phyloP scores from a whole-genome alignment of 2,113 vertebrate species.

The Pseudolaguvia tuberculata region DNA sequence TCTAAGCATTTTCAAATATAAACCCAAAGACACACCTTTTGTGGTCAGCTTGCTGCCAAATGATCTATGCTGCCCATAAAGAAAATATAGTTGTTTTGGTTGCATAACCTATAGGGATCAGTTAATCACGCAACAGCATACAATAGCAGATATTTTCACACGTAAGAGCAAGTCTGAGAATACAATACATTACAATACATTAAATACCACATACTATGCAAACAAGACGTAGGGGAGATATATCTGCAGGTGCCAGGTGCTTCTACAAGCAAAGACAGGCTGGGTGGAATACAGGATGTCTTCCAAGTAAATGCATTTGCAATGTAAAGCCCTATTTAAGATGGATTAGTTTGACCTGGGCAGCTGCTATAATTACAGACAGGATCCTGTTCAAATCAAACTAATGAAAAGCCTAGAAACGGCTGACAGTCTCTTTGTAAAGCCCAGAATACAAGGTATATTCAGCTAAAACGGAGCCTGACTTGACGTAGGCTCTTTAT shows the following conservation, averaged over 20 bases:
- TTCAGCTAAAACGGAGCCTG: background rate
- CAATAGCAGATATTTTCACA: background rate
- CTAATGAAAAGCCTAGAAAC: background rate
- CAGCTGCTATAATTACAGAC: slow-evolving; percentile 10
- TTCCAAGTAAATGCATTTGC: slow-evolving; percentile 1
- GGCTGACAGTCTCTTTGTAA: background rate
- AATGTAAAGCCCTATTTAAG: slow-evolving; percentile 4
- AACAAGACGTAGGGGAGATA: background rate
- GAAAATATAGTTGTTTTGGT: background rate
- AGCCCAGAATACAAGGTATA: background rate
- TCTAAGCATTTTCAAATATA: slow-evolving; percentile 1
- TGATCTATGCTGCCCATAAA: background rate
- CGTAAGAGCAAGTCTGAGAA: background rate
- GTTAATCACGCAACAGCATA: background rate
- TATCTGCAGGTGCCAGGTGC: slow-evolving; percentile 5
- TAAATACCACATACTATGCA: background rate
- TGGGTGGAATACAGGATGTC: background rate
- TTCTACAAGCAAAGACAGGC: slow-evolving; percentile 4
- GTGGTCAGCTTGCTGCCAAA: background rate
- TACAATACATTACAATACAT: background rate
- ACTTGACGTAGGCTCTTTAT: slow-evolving; percentile 8
- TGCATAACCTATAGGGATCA: background rate
- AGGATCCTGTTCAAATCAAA: slow-evolving; percentile 13
- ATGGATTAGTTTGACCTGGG: slow-evolving; percentile 11
- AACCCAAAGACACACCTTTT: slow-evolving; percentile 10